A percentile compares a stretch with the other conserved stretches of the same genome.
Conservation (phyloP, 2,888 invertebrate species). For the Mesorhabditis belari region DNA sequence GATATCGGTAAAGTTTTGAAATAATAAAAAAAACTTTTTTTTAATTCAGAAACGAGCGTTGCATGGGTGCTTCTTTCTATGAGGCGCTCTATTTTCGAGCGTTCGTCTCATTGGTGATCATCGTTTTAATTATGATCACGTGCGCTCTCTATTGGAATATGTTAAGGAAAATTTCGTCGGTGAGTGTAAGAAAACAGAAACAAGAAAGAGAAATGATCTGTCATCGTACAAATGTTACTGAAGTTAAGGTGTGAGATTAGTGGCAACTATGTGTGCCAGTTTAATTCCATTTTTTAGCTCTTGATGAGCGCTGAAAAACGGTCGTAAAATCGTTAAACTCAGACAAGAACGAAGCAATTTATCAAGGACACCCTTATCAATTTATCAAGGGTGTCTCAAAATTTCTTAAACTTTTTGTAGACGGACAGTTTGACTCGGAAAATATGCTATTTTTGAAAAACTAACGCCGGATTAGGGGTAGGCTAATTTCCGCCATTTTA, state of each 20-base stretch:
- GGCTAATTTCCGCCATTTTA: no score
- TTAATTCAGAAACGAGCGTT: slow-evolving; percentile 18
- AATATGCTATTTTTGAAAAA: no score
- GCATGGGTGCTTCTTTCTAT: slow-evolving; percentile 26
- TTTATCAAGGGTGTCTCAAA: no score
- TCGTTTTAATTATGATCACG: slow-evolving; percentile 63
- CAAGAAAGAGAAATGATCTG: no score
- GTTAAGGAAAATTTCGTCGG: slow-evolving; percentile 50
- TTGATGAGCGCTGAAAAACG: no score
- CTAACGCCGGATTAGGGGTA: no score
- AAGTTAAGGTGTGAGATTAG: no score
- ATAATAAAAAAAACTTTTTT: neutral
- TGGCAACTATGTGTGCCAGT: neutral
- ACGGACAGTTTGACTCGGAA: no score
- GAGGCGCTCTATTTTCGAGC: slow-evolving; percentile 33
- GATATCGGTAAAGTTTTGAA: slow-evolving; percentile 31
- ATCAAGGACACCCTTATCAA: neutral
- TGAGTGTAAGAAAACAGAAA: neutral
- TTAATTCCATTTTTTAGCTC: neutral
- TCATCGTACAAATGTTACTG: no score
- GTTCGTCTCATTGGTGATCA: slow-evolving; percentile 52
- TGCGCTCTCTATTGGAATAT: slow-evolving; percentile 63
- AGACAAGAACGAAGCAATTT: no score
- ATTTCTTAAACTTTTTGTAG: no score
- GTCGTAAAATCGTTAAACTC: no score